Evolutionary conservation across 2,113 vertebrate species (phyloP), one percentile per base, ranked within the genome.

Genomic region (Cheilinus undulatus): DNA sequence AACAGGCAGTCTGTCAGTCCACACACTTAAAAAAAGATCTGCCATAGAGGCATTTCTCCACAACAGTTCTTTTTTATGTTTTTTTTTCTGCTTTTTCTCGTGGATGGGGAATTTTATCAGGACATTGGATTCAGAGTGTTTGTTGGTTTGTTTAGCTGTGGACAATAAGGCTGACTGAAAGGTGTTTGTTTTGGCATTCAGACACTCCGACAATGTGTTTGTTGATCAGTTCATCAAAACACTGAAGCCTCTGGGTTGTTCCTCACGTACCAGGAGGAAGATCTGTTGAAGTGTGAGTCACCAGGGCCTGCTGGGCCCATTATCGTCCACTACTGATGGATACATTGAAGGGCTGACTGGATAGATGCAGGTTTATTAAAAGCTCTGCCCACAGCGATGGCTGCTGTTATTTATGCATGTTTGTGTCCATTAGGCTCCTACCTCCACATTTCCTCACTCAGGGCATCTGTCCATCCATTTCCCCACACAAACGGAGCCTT

Each of bases 401-500:
- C 59, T 91, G 89, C 87, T 93, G 92, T 94, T 94, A 94, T 96
- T 97, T 97, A 98, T 96, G 96, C 94, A 95, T 93, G 92, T 94
- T 97, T 97, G 95, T 97, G 95, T 95, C 97, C 96, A 98, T 98
- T 97, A 99, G 97, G 95, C 94, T 94, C 95, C 96, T 92, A 95
- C 96, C 90, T 96, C 89, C 92, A 84, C 89, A 93, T 95, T 95
- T 95, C 94, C 90, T 85, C 95, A 95, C 85, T 96, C 94, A 94
- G 93, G 78, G 94, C 91, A 92, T 89, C 93, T 92, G 83, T 88
- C 86, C 74, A 74, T 90, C 88, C 85, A 87, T 95, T 93, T 90
- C 86, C 92, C 83, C 91, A 88, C 84, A 86, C 83, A 80, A 86
- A 85, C 82, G 78, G 56, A 86, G 77, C 86, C 90, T 94, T 93